Evolutionary conservation across 2,113 vertebrate genomes (phyloP), one percentile per base, ranked within the genome.

Genomic region (Cryptotis parvus): DNA sequence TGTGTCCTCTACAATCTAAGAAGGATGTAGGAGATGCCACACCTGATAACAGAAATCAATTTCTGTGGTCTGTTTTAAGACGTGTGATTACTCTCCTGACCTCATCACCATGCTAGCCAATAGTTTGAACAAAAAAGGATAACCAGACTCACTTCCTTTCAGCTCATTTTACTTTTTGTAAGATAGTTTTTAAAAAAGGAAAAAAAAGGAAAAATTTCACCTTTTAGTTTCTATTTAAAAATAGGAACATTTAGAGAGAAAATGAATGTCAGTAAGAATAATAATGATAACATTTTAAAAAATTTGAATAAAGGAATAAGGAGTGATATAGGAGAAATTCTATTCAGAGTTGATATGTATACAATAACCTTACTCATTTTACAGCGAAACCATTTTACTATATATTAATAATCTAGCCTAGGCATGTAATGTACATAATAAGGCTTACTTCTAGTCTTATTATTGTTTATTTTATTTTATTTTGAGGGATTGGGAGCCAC

Each of bases 181-280:
- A 82, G 61, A 74, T 69, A 93, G 87, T 16, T 52, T 89, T 91
- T 92, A 35, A 15, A 41, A 91, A 86, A 82, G 3, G 86, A 91
- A 70, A n/a, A 84, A 45, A n/a, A 81, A 45, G 16, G 2, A 91
- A 26, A 69, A 84, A 70, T 61, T 84, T 86, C 15, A 84, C 12
- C 81, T 9, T 18, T 58, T 8, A 55, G 66, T 1, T 35, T 1
- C 6, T 91, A 37, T 83, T 88, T 88, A n/a, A 45, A 73, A 92
- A 87, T 31, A 0, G 18, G 27, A 1, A 95, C 15, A 74, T 0
- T 3, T 43, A n/a, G 3, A 86, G 65, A 70, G 10, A 49, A 4
- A 14, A 75, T 74, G 45, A 93, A 86, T 37, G 39, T 58, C 24
- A 77, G 1, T 37, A n/a, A 39, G 9, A 89, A 63, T 37, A 87